Evolutionary conservation across 2,888 invertebrate species (phyloP).

Genomic region (Petrolisthes cinctipes): DNA sequence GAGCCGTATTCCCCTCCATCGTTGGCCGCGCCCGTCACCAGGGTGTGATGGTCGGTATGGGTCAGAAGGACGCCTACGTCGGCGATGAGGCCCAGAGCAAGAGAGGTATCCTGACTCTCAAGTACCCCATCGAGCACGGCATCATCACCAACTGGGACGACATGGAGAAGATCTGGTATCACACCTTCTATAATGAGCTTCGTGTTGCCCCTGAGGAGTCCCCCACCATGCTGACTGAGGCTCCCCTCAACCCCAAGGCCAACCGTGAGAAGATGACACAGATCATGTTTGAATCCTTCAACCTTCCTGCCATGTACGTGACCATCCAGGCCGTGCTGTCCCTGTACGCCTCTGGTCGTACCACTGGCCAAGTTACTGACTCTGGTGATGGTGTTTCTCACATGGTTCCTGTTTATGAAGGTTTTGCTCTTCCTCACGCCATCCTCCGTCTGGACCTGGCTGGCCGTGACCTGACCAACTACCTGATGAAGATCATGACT

Average conservation of each 20-base stretch:
- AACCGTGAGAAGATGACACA: conserved; percentile 94
- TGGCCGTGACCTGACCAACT: conserved; percentile 95
- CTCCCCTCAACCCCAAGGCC: conserved; percentile 93
- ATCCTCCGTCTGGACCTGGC: conserved; percentile 96
- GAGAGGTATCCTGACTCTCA: conserved; percentile 73
- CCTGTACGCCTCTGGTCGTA: conserved; percentile 72
- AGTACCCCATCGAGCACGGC: conserved; percentile 74
- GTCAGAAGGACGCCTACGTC: conserved; percentile 96
- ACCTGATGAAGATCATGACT: conserved; percentile 96
- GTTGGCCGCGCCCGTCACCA: conserved; percentile 79
- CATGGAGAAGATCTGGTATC: conserved; percentile 99
- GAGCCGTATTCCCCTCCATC: conserved; percentile 45
- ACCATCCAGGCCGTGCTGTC: conserved; percentile 74
- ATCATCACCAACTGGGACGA: conserved; percentile 93
- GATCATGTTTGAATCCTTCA: conserved; percentile 42
- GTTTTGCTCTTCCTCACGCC: conserved; percentile 88
- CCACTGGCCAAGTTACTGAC: conserved; percentile 69
- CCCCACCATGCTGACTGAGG: conserved; percentile 81
- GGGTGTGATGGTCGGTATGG: conserved; percentile 93
- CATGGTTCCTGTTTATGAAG: conserved; percentile 56
- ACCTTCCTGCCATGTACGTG: conserved; percentile 70
- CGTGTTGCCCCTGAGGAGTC: conserved; percentile 75
- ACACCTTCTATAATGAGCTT: conserved; percentile 98
- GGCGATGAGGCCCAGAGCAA: conserved; percentile 96
- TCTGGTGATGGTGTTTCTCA: conserved; percentile 60